Percentiles rank a stretch among this genome's conserved stretches.
These are phyloP conservation scores for Mirounga angustirostris DNA, from an alignment of 2,113 vertebrate species.

Conservation along the genomic window DNA sequence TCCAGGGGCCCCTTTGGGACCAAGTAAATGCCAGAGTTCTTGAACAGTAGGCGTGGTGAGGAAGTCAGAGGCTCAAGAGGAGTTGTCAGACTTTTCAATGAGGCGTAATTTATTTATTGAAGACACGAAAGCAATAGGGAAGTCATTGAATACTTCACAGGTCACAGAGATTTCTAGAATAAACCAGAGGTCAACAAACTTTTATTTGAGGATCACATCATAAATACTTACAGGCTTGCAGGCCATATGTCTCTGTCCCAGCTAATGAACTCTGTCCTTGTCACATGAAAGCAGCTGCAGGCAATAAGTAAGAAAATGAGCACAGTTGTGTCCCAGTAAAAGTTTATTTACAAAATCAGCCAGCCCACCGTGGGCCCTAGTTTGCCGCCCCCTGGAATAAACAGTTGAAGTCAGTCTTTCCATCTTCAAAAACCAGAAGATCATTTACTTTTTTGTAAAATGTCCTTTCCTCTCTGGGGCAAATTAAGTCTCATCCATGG, in stretches of 20 bases:
- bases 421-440: background rate
- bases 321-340: background rate
- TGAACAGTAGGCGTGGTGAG: background rate
- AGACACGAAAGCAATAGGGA: background rate
- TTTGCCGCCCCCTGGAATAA: background rate
- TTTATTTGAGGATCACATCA: background rate
- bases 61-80: background rate
- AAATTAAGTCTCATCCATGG: background rate
- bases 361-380: rapidly evolving
- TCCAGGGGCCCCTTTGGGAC: background rate
- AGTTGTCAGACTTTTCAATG: background rate
- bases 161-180: background rate
- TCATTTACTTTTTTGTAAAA: background rate
- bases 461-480: background rate
- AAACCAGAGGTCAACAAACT: background rate
- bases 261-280: background rate
- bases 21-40: background rate
- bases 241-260: background rate
- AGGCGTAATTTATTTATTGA: background rate
- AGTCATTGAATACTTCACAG: background rate
- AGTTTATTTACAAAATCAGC: background rate
- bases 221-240: background rate
- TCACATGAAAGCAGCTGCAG: background rate
- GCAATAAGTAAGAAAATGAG: background rate
- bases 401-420: background rate